phyloP scores from a whole-genome alignment of 1,140 invertebrate species.

The Archivesica marissinica region DNA sequence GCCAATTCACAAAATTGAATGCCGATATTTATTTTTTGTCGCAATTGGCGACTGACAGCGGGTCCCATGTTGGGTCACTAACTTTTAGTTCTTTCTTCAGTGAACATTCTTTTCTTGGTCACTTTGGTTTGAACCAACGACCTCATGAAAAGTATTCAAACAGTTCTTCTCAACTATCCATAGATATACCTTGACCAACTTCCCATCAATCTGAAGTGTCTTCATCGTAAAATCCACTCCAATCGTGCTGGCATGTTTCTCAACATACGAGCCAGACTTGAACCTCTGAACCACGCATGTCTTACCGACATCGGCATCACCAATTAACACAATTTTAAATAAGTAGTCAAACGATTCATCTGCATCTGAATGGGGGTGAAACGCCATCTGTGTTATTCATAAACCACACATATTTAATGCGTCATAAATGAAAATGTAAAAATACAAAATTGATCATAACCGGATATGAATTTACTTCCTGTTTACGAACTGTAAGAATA shows the following conservation, averaged over 20 bases:
- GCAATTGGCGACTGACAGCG: too few species aligned
- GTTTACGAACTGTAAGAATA: not conserved
- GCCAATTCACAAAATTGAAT: too few species aligned
- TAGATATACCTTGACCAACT: conserved; percentile 96
- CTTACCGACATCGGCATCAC: conserved; percentile 84
- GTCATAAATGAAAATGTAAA: conserved; percentile 53
- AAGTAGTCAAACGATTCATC: conserved; percentile 83
- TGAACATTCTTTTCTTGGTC: too few species aligned
- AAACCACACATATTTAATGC: conserved; percentile 30
- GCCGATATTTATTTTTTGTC: too few species aligned
- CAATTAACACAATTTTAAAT: conserved; percentile 84
- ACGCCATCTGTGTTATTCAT: conserved; percentile 63
- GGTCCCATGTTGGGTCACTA: too few species aligned
- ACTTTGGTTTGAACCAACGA: too few species aligned
- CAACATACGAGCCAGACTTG: conserved; percentile 96
- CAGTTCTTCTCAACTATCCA: too few species aligned
- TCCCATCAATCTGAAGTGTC: conserved; percentile 95
- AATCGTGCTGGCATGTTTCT: conserved; percentile 96
- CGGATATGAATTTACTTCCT: conserved; percentile 28
- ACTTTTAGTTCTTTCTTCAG: too few species aligned
- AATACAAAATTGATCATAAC: conserved; percentile 46
- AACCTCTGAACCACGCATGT: conserved; percentile 91
- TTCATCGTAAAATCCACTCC: conserved; percentile 99
- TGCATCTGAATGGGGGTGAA: conserved; percentile 72
- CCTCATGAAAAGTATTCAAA: too few species aligned